Percentiles rank a stretch among this genome's conserved stretches.
Evolutionary conservation across 2,113 vertebrate species (phyloP).

Genomic region (Butorides virescens): DNA sequence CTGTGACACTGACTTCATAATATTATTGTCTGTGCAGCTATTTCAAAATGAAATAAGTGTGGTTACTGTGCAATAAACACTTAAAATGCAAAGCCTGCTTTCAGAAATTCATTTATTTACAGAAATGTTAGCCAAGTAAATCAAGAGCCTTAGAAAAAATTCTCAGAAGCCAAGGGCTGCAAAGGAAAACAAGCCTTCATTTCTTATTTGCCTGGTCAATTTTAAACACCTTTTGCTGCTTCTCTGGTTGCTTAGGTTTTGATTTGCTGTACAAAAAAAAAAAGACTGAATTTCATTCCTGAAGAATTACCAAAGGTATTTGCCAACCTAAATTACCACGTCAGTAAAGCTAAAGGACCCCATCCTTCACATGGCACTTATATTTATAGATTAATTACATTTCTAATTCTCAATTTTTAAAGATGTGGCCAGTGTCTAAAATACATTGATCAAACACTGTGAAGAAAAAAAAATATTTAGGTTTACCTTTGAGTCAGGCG

Average conservation of each 20-base stretch:
- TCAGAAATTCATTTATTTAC: not conserved
- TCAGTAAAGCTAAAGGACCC: not conserved
- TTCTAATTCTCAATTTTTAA: not conserved
- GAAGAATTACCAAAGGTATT: not conserved
- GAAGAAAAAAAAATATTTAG: not conserved
- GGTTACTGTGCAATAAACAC: not conserved
- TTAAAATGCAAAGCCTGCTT: not conserved
- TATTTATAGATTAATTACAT: constrained; percentile 7
- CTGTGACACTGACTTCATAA: not conserved
- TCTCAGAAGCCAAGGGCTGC: not conserved
- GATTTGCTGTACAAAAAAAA: not conserved
- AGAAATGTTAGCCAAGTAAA: not conserved
- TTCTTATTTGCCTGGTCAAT: not conserved
- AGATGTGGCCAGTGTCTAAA: not conserved
- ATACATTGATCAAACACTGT: not conserved
- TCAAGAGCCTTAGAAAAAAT: not conserved
- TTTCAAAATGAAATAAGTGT: not conserved
- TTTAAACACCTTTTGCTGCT: not conserved
- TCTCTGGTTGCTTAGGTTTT: not conserved
- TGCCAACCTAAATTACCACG: not conserved
- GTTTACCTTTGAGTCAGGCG: constrained; percentile 67
- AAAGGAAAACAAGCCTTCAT: not conserved
- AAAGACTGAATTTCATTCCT: not conserved
- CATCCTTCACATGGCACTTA: not conserved
- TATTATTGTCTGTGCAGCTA: not conserved